Evolutionary conservation across 2,113 vertebrate genomes (phyloP).

Genomic region (Strix aluco): DNA sequence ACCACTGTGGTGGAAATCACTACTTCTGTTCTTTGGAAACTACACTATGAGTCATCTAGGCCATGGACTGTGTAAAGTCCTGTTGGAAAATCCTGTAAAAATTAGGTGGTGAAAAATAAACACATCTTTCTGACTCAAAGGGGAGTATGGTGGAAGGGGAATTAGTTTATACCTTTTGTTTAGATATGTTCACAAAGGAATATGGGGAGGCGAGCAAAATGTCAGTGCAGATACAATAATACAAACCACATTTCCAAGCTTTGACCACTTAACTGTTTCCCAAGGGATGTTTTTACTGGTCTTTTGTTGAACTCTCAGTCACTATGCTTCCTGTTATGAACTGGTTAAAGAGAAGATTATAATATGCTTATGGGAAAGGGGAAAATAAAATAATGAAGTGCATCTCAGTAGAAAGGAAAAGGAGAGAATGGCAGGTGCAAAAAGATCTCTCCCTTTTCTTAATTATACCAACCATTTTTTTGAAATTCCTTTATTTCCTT

Average conservation of each 20-base stretch:
- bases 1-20: conserved; percentile 9
- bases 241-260: conserved; percentile 59
- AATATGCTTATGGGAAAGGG: conserved; percentile 55
- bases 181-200: background rate
- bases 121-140: background rate
- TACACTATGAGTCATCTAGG: background rate
- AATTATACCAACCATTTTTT: background rate
- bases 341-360: conserved; percentile 66
- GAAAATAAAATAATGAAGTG: conserved; percentile 12
- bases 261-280: conserved; percentile 58
- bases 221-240: conserved; percentile 14
- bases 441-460: background rate
- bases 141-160: background rate
- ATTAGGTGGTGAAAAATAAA: background rate
- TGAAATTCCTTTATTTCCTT: background rate
- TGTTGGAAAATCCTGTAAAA: background rate
- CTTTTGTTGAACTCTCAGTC: conserved; percentile 58
- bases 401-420: background rate
- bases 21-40: background rate
- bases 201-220: background rate
- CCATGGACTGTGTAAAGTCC: background rate
- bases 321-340: conserved; percentile 62
- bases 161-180: background rate
- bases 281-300: conserved; percentile 65
- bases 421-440: background rate